These are phyloP conservation scores for Sialia sialis DNA, from an alignment of 2,113 vertebrate species.

Conservation along the genomic window DNA sequence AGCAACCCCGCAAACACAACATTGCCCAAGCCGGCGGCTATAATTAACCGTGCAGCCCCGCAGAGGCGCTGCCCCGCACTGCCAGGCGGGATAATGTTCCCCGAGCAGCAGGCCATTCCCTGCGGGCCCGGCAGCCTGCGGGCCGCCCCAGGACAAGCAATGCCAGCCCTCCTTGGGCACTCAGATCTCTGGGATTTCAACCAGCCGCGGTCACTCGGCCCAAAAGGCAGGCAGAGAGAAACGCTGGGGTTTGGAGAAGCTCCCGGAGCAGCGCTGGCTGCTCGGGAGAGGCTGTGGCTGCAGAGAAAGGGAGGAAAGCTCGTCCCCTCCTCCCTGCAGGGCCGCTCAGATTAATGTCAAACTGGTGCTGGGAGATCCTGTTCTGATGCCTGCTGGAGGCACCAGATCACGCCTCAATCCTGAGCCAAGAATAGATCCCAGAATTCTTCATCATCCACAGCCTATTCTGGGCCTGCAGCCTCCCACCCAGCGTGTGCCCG, in stretches of 20 bases:
- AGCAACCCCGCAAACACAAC: constrained; percentile 24
- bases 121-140: neutral
- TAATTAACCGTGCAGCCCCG: neutral
- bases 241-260: neutral
- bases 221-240: neutral
- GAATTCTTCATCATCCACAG: neutral
- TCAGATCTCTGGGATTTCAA: neutral
- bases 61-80: neutral
- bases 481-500: neutral
- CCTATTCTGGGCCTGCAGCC: constrained; percentile 5
- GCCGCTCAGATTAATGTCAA: neutral
- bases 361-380: neutral
- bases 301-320: neutral
- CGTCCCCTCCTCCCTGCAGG: neutral
- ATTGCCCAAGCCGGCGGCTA: neutral
- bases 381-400: neutral
- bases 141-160: neutral
- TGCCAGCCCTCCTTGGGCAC: fast-evolving
- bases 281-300: neutral
- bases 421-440: constrained; percentile 18
- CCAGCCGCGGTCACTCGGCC: neutral
- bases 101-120: neutral
- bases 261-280: too few relatives aligned
- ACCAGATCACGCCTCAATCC: neutral
- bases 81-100: neutral